Conservation (phyloP, 2,113 vertebrate genomes). For the Mus musculus region GRCm39 chr4:132567001-132567500, state of each 20-base stretch:
- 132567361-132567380: constrained; percentile 34
- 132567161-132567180: constrained; percentile 14
- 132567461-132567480: neutral
- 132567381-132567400: constrained; percentile 8
- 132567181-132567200: constrained; percentile 29
- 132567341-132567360: constrained; percentile 48
- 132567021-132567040: neutral
- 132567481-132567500: constrained; percentile 47
- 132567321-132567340: constrained; percentile 7
- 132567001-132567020: neutral
- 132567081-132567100: neutral
- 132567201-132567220: neutral
- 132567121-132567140: neutral
- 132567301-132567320: neutral
- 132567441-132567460: constrained; percentile 40
- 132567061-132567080: neutral
- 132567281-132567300: neutral
- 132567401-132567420: constrained; percentile 47
- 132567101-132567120: neutral
- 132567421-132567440: constrained; percentile 52
- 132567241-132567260: neutral
- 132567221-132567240: neutral
- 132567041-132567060: neutral
- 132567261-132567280: neutral
- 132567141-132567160: constrained; percentile 29